Conservation (phyloP, 1,140 invertebrate species). For the Oscheius sp. region DNA sequence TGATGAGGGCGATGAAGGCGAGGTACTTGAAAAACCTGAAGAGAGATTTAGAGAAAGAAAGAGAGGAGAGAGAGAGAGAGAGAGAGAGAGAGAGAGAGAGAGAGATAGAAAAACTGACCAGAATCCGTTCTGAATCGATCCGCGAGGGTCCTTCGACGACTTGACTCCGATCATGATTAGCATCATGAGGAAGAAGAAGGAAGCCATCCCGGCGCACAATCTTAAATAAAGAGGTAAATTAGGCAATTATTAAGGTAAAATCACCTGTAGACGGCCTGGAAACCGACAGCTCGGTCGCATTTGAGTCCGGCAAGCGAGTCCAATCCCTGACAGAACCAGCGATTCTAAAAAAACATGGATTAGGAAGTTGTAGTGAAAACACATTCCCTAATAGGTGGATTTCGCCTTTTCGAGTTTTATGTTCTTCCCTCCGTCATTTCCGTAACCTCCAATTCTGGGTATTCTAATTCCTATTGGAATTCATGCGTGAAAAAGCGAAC, state of each 20-base stretch:
- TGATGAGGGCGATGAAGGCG: slow-evolving; percentile 81
- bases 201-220: slow-evolving; percentile 86
- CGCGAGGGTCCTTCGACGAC: slow-evolving; percentile 83
- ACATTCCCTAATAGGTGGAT: too few species aligned
- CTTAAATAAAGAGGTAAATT: slow-evolving; percentile 72
- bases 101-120: too few species aligned
- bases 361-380: neutral
- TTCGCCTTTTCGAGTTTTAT: too few species aligned
- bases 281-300: slow-evolving; percentile 52
- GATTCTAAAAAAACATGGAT: slow-evolving; percentile 41
- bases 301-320: slow-evolving; percentile 30
- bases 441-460: neutral
- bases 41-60: too few species aligned
- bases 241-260: neutral
- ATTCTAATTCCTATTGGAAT: too few species aligned
- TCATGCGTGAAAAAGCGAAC: too few species aligned
- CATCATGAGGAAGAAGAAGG: slow-evolving; percentile 92
- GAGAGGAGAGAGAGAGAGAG: too few species aligned
- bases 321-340: slow-evolving; percentile 54
- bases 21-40: slow-evolving; percentile 93
- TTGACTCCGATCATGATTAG: slow-evolving; percentile 89
- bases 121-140: slow-evolving; percentile 96
- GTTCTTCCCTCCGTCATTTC: neutral
- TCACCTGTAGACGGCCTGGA: slow-evolving; percentile 58
- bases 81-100: too few species aligned